Base-by-base conservation (phyloP, 2,113 vertebrate genomes). In the Neolamprologus caudopunctatus region DNA sequence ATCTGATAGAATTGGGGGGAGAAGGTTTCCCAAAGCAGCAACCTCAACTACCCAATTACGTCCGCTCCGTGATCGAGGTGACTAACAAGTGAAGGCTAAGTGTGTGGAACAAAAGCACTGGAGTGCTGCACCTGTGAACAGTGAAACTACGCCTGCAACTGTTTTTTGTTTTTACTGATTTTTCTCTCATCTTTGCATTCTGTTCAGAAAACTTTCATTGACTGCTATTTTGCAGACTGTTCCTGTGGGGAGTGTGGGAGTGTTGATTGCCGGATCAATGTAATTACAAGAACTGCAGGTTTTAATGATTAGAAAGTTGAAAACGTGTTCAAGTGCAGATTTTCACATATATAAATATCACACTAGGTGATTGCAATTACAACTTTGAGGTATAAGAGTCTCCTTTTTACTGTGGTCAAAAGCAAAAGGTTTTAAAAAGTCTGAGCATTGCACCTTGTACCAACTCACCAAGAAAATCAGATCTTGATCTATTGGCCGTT, bases 41-140 rank as follows among this genome's bases (percentile, higher is more conserved):
- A 87, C 92, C 85, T 91, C 61, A 85, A 19, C 73, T 78, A 5
- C 51, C 83, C 87, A 92, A 88, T 90, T 84, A 88, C 13, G 31
- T 73, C 19, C 5, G 4, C 28, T 80, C 42, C 5, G 47, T 89
- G 82, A 91, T 82, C n/a, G 19, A 66, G 80, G 89, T 47, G 84
- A 81, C 80, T 47, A 87, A 91, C 58, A 85, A 86, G 73, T 86
- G 47, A 73, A 26, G 61, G 24, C 61, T 40, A 53, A 7, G 61
- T 79, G 80, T 47, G 45, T 19, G 11, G 28, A 82, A 80, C n/a
- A 61, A 63, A 83, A 37, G 54, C n/a, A 54, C 80, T 51, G 73
- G 24, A 88, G 28, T n/a, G 26, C 14, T 53, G 35, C 9, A 50
- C n/a, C 26, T 9, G 55, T 51, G 45, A 83, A 71, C 31, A 33